Evolutionary conservation across 2,797 vertebrate genomes (phyloP).

Genomic region (Phataginus tetradactyla): DNA sequence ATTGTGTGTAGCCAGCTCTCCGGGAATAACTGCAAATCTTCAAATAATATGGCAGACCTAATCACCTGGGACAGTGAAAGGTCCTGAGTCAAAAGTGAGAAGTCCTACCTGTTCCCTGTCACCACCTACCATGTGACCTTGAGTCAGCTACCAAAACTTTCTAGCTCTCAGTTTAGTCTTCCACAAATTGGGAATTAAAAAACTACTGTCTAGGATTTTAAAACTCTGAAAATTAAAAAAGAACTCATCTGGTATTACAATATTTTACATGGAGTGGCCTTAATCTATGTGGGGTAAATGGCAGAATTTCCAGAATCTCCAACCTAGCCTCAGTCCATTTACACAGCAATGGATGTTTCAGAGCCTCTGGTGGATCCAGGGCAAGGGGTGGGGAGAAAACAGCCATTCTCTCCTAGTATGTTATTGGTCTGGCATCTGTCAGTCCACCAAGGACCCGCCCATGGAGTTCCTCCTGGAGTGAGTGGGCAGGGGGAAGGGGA

Average conservation of each 20-base stretch:
- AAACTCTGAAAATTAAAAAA: not conserved
- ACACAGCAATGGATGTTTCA: too few relatives aligned
- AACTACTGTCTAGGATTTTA: not conserved
- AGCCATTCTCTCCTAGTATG: too few relatives aligned
- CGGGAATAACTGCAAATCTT: conserved; percentile 4
- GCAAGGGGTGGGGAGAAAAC: too few relatives aligned
- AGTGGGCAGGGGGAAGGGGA: too few relatives aligned
- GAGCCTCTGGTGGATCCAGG: too few relatives aligned
- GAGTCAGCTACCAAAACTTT: not conserved
- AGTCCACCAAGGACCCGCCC: too few relatives aligned
- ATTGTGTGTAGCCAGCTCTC: not conserved
- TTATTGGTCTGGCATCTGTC: too few relatives aligned
- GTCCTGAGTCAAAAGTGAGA: not conserved
- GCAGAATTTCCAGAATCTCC: too few relatives aligned
- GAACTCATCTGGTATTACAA: not conserved
- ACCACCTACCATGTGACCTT: not conserved
- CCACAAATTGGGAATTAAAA: not conserved
- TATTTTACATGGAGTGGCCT: not conserved
- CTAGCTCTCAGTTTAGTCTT: not conserved
- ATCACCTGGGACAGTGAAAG: not conserved
- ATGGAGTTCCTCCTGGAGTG: too few relatives aligned
- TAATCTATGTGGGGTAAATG: too few relatives aligned
- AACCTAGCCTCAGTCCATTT: too few relatives aligned
- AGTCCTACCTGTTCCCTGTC: rapidly evolving
- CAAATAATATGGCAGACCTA: not conserved